Evolutionary conservation across 2,113 vertebrate species (phyloP).

Genomic region (Peromyscus polionotus): DNA sequence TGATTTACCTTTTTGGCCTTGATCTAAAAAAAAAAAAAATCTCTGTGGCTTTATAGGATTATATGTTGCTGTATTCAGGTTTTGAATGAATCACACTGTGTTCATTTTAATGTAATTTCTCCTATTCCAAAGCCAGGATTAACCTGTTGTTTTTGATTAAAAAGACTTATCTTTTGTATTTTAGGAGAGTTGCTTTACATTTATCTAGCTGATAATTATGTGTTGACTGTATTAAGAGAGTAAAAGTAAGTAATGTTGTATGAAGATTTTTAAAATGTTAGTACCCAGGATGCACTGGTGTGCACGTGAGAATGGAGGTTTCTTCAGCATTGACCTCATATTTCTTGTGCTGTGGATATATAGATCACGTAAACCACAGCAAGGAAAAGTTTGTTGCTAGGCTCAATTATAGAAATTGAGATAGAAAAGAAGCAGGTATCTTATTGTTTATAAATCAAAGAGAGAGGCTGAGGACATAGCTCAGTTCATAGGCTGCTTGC

Average conservation of each 20-base stretch:
- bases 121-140: constrained; percentile 91
- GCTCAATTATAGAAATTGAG: not conserved
- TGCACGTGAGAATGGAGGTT: not conserved
- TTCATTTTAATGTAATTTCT: constrained; percentile 87
- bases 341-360: not conserved
- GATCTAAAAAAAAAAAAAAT: constrained; percentile 88
- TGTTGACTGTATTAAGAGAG: not conserved
- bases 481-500: not conserved
- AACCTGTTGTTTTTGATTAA: constrained; percentile 90
- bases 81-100: constrained; percentile 91
- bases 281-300: not conserved
- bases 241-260: constrained; percentile 22
- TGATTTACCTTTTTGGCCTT: constrained; percentile 93
- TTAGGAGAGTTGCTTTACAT: constrained; percentile 55
- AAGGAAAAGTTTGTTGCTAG: not conserved
- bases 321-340: not conserved
- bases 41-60: constrained; percentile 93
- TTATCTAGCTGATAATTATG: constrained; percentile 49
- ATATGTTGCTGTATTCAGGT: constrained; percentile 89
- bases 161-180: constrained; percentile 83
- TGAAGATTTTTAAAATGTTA: constrained; percentile 14
- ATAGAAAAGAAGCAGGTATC: not conserved
- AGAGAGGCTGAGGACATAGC: not conserved
- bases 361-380: not conserved
- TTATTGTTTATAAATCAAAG: not conserved